Evolutionary conservation across 2,888 invertebrate species (phyloP).

Genomic region (Sinopyrophorus schimmeli): DNA sequence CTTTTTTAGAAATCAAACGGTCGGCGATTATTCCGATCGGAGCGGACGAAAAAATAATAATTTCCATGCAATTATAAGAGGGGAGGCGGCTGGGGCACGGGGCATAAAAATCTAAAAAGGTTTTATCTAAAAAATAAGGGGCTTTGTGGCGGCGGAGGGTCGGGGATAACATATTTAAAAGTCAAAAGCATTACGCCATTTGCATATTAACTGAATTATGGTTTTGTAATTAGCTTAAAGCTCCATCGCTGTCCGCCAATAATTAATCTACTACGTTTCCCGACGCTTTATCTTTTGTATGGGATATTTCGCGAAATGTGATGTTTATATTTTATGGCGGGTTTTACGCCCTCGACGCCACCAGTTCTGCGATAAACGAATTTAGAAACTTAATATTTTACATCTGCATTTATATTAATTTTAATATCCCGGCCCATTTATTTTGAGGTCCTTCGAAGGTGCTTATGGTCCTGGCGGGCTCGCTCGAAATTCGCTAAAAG

Average conservation of each 20-base stretch:
- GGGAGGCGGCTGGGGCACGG: no score
- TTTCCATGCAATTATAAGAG: no score
- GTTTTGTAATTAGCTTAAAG: conserved; percentile 54
- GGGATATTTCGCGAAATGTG: conserved; percentile 7
- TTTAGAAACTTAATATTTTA: conserved; percentile 11
- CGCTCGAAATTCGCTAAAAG: no score
- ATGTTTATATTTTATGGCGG: conserved; percentile 11
- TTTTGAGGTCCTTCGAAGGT: no score
- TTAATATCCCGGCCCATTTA: no score
- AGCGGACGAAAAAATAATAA: no score
- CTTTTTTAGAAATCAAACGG: no score
- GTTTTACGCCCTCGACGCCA: conserved; percentile 13
- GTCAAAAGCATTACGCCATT: conserved; percentile 51
- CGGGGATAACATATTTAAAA: conserved; percentile 41
- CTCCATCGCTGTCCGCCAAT: conserved; percentile 32
- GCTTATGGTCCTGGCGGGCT: no score
- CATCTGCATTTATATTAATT: conserved; percentile 12
- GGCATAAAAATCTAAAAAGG: no score
- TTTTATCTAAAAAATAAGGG: no score
- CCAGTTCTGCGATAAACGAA: conserved; percentile 18
- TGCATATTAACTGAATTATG: conserved; percentile 58
- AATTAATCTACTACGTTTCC: conserved; percentile 35
- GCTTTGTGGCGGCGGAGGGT: no score
- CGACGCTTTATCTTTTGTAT: conserved; percentile 13
- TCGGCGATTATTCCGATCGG: no score